phyloP scores from a whole-genome alignment of 2,113 vertebrate species.

The Geothlypis trichas region DNA sequence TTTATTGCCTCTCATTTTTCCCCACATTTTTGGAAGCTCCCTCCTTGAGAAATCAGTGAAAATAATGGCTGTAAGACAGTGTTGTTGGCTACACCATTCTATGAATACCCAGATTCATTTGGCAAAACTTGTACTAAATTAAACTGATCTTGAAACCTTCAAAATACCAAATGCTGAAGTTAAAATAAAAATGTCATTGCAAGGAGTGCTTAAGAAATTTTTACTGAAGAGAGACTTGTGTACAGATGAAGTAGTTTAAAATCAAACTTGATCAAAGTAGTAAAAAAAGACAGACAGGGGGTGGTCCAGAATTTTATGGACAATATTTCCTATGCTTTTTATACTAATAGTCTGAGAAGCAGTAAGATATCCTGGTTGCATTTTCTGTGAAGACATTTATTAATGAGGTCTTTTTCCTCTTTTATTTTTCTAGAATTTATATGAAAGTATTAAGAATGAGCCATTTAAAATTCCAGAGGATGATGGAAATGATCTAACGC shows the following conservation, averaged over 20 bases:
- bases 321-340: background rate
- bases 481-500: slow-evolving; percentile 96
- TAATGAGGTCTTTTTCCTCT: background rate
- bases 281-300: background rate
- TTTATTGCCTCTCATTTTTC: background rate
- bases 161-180: background rate
- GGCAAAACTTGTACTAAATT: background rate
- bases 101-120: background rate
- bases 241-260: background rate
- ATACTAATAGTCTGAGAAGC: background rate
- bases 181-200: background rate
- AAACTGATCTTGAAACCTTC: background rate
- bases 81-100: background rate
- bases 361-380: background rate
- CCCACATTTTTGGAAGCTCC: background rate
- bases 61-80: background rate
- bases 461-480: slow-evolving; percentile 99
- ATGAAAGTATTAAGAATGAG: slow-evolving; percentile 99
- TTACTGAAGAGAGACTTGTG: background rate
- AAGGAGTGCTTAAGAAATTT: background rate
- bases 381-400: background rate
- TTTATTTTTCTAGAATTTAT: slow-evolving; percentile 86
- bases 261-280: background rate
- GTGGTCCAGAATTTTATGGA: background rate
- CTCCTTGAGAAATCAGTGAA: background rate